phyloP scores from a whole-genome alignment of 2,888 invertebrate genomes.

The Drosophila monieri region DNA sequence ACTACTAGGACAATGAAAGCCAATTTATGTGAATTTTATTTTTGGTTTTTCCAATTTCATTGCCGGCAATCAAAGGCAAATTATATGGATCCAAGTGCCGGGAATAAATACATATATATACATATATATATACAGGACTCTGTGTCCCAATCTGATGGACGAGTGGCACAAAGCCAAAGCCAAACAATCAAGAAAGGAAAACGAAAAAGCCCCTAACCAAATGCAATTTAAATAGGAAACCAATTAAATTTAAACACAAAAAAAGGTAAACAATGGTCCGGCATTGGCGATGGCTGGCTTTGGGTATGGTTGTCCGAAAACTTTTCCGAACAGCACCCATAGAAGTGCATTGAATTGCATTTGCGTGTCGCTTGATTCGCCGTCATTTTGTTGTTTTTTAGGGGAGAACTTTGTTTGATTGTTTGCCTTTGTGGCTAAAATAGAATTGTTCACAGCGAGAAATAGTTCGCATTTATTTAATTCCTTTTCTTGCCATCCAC shows the following conservation, averaged over 20 bases:
- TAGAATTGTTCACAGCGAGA: neutral
- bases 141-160: neutral
- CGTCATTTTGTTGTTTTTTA: slow-evolving; percentile 44
- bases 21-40: slow-evolving; percentile 69
- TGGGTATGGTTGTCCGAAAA: slow-evolving; percentile 14
- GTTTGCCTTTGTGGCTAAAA: slow-evolving; percentile 49
- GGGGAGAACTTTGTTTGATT: slow-evolving; percentile 46
- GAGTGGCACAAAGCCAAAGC: slow-evolving; percentile 7
- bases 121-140: neutral
- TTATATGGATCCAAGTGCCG: slow-evolving; percentile 44
- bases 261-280: slow-evolving; percentile 37
- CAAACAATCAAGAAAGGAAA: slow-evolving; percentile 33
- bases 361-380: slow-evolving; percentile 51
- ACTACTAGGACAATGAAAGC: slow-evolving; percentile 52
- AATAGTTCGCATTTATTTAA: neutral
- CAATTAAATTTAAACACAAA: slow-evolving; percentile 76
- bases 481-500: too few relatives aligned
- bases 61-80: slow-evolving; percentile 64
- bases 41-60: slow-evolving; percentile 52
- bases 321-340: slow-evolving; percentile 45
- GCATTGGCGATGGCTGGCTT: slow-evolving; percentile 5
- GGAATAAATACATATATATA: neutral
- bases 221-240: slow-evolving; percentile 77
- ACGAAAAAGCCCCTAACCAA: slow-evolving; percentile 23
- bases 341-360: slow-evolving; percentile 75